Conservation (phyloP, 2,113 vertebrate species). For the Lagopus leucura region DNA sequence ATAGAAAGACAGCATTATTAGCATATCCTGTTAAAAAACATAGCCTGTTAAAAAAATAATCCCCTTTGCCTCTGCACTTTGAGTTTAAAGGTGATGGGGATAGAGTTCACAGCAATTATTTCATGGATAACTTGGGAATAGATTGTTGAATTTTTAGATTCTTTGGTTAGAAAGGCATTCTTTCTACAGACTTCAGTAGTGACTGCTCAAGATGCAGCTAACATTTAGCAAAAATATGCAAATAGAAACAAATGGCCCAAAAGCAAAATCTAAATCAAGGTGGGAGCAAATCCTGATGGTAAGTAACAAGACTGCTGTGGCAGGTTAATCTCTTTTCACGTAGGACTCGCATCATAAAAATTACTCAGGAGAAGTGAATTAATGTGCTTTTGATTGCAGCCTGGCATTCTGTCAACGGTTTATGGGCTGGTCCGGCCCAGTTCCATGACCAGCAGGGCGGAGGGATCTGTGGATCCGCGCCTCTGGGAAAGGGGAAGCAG, state of each 20-base stretch:
- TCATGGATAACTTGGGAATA: not conserved
- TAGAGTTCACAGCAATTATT: not conserved
- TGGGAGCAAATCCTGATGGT: not conserved
- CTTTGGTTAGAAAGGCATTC: not conserved
- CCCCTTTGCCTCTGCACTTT: not conserved
- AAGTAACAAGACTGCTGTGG: not conserved
- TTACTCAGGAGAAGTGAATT: not conserved
- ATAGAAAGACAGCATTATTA: not conserved
- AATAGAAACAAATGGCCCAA: not conserved
- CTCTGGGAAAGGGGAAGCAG: too few relatives aligned
- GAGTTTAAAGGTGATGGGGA: not conserved
- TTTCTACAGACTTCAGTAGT: not conserved
- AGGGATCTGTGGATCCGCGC: too few relatives aligned
- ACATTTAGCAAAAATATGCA: not conserved
- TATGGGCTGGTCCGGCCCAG: too few relatives aligned
- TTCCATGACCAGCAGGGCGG: too few relatives aligned
- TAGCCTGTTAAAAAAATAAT: not conserved
- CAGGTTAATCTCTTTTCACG: not conserved
- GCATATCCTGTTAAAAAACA: not conserved
- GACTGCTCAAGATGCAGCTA: not conserved
- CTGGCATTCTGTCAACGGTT: too few relatives aligned
- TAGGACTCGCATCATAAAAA: not conserved
- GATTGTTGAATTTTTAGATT: not conserved
- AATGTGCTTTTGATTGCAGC: not conserved
- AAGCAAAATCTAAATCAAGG: not conserved